Evolutionary conservation across 2,797 vertebrate species (phyloP).

Genomic region (Antrozous pallidus): DNA sequence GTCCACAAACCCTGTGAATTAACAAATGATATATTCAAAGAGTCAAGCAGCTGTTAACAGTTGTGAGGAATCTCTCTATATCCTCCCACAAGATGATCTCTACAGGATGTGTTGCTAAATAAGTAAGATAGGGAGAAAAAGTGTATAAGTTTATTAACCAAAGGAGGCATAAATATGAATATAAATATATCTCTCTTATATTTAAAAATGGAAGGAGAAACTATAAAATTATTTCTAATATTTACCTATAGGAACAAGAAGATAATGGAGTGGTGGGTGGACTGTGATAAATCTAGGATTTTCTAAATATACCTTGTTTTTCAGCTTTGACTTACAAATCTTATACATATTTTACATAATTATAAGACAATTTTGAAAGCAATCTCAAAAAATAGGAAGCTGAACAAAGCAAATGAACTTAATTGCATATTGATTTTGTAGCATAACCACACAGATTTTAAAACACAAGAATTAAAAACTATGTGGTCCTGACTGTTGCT

Average conservation of each 20-base stretch:
- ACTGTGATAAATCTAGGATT: neutral
- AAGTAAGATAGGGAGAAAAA: neutral
- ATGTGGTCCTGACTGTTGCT: too few species aligned
- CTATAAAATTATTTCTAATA: neutral
- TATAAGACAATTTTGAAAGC: slow-evolving; percentile 30
- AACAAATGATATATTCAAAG: neutral
- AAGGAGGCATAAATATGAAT: neutral
- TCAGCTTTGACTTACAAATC: neutral
- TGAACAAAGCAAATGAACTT: slow-evolving; percentile 42
- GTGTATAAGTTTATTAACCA: neutral
- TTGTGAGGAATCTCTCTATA: neutral
- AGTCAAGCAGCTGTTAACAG: neutral
- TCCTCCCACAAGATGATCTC: neutral
- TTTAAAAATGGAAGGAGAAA: neutral
- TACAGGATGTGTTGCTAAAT: neutral
- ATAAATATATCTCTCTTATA: neutral
- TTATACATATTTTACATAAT: slow-evolving; percentile 3
- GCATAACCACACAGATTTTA: slow-evolving; percentile 24
- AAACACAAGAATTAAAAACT: neutral
- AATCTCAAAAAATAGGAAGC: slow-evolving; percentile 39
- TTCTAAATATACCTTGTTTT: neutral
- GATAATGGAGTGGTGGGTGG: neutral
- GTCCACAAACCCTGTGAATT: neutral
- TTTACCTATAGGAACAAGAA: neutral
- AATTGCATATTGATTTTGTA: slow-evolving; percentile 34